Base-by-base conservation (phyloP, 1,140 invertebrate genomes). In the Pseudoatta argentina region DNA sequence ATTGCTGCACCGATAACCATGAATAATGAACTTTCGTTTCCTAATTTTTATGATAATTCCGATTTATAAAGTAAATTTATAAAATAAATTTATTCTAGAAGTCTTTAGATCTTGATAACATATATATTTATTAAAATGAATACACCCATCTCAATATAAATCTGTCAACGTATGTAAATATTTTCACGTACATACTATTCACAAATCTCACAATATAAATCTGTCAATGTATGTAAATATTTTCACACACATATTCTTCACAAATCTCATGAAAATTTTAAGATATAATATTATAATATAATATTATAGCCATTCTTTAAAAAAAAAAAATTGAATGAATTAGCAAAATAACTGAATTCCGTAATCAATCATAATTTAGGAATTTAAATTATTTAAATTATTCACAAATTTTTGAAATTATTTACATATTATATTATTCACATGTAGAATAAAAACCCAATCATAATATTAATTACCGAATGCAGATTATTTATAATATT, bases 1-100 rank as follows among this genome's bases (percentile, higher is more conserved):
- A 30, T 48, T 63, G n/a, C 79, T 75, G 55, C 69, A 61, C 69
- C 12, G 55, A 83, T 83, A 83, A 83, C 0, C n/a, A 18, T 2
- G 10, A 1, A n/a, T 1, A 34, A 34, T 64, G 39, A 27, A 78
- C 59, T 78, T 34, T 63, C 24, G 18, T 21, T 48, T 57, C 59
- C 7, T 21, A 51, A 73, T 73, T 48, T n/a, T 34, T 61, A 3
- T 18, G 6, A 81, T 30, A 18, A 30, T 12, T 34, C n/a, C n/a
- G n/a, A 44, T 48, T 69, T 24, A 24, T 24, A 3, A 48, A 48
- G 27, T 14, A 2, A 69, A 51, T 39, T 39, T 67, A 67, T 14
- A 3, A 48, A 48, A 51, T 14, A 2, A 69, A 51, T 39, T 39
- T 67, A 67, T 14, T 44, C 12, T 24, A 10, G 2, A 66, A 8